Evolutionary conservation across 1,140 invertebrate genomes (phyloP), one percentile per base, ranked within the genome.

Genomic region (Leguminivora glycinivorella): DNA sequence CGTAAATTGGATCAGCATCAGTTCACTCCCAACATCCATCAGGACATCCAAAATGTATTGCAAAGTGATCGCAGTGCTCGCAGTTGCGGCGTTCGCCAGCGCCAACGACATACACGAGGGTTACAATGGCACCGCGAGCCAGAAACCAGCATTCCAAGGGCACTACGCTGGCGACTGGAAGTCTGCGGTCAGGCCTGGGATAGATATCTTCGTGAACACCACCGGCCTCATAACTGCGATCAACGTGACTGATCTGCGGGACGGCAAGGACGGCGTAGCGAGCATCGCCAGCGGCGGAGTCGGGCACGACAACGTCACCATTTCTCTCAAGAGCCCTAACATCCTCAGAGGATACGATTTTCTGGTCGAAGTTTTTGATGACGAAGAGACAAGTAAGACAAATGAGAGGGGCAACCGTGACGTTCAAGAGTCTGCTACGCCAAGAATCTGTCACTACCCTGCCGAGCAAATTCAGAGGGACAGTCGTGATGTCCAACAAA

Each of bases 251-350:
- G 89, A 91, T 70, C 72, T 83, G 22, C 76, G 89, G 38, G 71
- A 77, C 31, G 81, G 84, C 63, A 90, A 91, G 69, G 83, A 90
- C 70, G 89, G 87, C 5, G 83, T 85, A 63, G 88, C 75, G 0
- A 75, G 74, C 73, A 83, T 91, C 4, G 75, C 84, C 0, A 82
- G 84, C 56, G 89, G 89, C 3, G 88, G 88, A 56, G 75, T 78
- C 56, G 82, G 83, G 31, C 70, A 84, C 6, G 80, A 83, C 4
- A 85, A 80, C 60, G 87, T 91, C 25, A 89, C 87, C 4, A 78
- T 91, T 69, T 83, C 89, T 76, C 67, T 91, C 0, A 87, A 90
- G 73, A 87, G 88, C 52, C 89, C 89, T 4, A 82, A 85, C 5
- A 77, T 81, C 17, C 80, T 91, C 31, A 74, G 88, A 72, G 89